These are phyloP conservation scores for Dusona sp. DNA, from an alignment of 2,888 invertebrate species.

Conservation along the genomic window DNA sequence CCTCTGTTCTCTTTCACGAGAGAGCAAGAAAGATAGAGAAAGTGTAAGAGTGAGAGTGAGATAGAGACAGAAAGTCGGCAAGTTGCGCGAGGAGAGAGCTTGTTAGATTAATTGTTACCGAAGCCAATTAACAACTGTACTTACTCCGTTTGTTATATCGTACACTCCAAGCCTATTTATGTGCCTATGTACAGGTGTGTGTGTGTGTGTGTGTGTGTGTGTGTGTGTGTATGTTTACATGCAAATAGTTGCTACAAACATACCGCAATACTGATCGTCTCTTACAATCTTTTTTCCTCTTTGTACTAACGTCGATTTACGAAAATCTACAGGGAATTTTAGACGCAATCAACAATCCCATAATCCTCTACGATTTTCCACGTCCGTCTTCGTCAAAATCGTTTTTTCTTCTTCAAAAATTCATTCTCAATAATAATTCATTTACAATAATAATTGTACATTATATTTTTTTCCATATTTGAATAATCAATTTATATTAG, in stretches of 20 bases:
- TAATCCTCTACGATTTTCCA: neutral
- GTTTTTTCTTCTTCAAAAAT: neutral
- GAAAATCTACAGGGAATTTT: neutral
- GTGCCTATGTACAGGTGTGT: neutral
- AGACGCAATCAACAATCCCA: neutral
- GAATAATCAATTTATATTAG: neutral
- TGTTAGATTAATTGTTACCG: constrained; percentile 68
- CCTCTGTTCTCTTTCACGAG: constrained; percentile 12
- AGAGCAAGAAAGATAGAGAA: neutral
- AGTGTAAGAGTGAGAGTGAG: constrained; percentile 2
- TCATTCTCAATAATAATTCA: neutral
- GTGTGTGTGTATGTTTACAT: too few species aligned
- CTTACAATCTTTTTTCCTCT: neutral
- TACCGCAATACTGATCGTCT: constrained; percentile 20
- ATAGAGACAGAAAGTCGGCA: neutral
- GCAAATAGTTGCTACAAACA: constrained; percentile 26
- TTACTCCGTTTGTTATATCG: constrained; percentile 34
- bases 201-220: neutral
- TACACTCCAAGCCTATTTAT: constrained; percentile 12
- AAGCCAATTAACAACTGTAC: constrained; percentile 67
- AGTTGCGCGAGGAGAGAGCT: constrained; percentile 51
- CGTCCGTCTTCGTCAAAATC: neutral
- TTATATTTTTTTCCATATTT: neutral
- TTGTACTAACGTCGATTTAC: neutral
- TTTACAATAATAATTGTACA: neutral